Evolutionary conservation across 2,888 invertebrate species (phyloP).

Genomic region (Pseudanteris insignis): DNA sequence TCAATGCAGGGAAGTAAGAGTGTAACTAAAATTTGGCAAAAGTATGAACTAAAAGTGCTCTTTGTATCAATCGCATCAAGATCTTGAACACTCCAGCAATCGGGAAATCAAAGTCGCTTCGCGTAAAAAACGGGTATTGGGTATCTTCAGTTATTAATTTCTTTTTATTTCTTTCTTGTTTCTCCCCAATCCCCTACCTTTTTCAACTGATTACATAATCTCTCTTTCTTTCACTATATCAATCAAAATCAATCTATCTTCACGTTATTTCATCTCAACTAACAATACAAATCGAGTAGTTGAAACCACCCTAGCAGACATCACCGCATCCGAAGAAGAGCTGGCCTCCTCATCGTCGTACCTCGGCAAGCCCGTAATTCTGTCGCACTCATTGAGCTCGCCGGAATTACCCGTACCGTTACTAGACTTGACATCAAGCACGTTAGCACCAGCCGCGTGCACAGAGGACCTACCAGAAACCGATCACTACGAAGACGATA

Average conservation of each 20-base stretch:
- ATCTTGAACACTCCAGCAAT: slow-evolving; percentile 4
- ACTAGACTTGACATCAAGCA: slow-evolving; percentile 42
- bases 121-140: slow-evolving; percentile 47
- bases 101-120: slow-evolving; percentile 15
- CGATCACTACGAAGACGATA: slow-evolving; percentile 26
- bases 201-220: slow-evolving; percentile 10
- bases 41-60: too few relatives aligned
- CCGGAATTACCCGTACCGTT: slow-evolving; percentile 58
- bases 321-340: slow-evolving; percentile 12
- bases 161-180: slow-evolving; percentile 53
- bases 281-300: slow-evolving; percentile 3
- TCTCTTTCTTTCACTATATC: slow-evolving; percentile 29
- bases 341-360: slow-evolving; percentile 21
- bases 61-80: slow-evolving; percentile 3
- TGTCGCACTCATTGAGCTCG: slow-evolving; percentile 62
- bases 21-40: too few relatives aligned
- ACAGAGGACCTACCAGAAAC: slow-evolving; percentile 35
- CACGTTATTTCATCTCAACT: slow-evolving; percentile 1
- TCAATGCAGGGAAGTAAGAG: too few relatives aligned
- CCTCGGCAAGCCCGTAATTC: slow-evolving; percentile 49
- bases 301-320: slow-evolving; percentile 6
- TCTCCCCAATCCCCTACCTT: slow-evolving; percentile 42
- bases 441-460: slow-evolving; percentile 46
- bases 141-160: slow-evolving; percentile 51
- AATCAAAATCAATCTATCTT: too few relatives aligned